Conservation (phyloP, 2,797 vertebrate species). For the Xiphorhynchus erythropygius region DNA sequence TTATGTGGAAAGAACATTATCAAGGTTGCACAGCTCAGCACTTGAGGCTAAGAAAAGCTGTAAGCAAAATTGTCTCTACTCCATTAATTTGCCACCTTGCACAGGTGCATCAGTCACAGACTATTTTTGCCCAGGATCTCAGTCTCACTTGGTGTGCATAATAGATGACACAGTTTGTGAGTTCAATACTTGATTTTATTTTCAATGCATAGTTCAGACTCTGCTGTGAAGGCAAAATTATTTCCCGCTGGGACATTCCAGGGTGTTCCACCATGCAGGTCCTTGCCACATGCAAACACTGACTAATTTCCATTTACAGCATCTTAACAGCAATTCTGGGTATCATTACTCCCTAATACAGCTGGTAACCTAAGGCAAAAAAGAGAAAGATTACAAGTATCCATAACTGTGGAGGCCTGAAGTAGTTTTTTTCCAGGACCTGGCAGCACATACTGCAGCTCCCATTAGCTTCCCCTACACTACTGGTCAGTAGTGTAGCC, state of each 20-base stretch:
- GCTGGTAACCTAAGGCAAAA: background rate
- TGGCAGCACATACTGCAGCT: background rate
- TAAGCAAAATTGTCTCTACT: slow-evolving; percentile 42
- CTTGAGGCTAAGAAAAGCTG: slow-evolving; percentile 30
- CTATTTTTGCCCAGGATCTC: slow-evolving; percentile 18
- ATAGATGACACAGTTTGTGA: slow-evolving; percentile 36
- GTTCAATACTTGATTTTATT: slow-evolving; percentile 36
- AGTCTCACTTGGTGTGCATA: background rate
- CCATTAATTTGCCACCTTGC: slow-evolving; percentile 53
- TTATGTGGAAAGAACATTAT: slow-evolving; percentile 51
- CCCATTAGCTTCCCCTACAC: background rate
- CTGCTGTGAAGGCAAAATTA: slow-evolving; percentile 17
- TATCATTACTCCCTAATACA: background rate
- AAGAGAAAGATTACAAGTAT: background rate
- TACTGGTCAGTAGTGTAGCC: background rate
- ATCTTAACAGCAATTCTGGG: background rate
- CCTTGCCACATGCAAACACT: background rate
- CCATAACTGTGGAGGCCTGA: background rate
- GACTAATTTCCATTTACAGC: background rate
- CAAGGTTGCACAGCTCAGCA: slow-evolving; percentile 66
- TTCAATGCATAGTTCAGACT: background rate
- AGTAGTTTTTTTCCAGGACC: background rate
- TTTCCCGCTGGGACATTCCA: background rate
- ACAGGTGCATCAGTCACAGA: slow-evolving; percentile 50
- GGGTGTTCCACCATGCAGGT: background rate